Base-by-base conservation (phyloP, 2,888 invertebrate species). In the Drosophila paranaensis region DNA sequence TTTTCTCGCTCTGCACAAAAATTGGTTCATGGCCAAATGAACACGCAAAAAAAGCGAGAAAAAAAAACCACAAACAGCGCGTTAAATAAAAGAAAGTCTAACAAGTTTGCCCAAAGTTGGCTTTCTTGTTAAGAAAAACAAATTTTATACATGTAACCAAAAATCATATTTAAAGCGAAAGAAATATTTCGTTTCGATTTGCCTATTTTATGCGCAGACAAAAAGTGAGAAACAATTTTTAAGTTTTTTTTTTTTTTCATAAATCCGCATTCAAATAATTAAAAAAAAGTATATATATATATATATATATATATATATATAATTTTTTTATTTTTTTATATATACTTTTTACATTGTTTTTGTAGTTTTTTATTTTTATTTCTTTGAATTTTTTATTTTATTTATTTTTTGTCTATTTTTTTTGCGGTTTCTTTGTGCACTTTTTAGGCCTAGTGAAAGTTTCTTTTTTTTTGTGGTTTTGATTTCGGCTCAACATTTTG, bases 11-110 rank as follows among this genome's bases (percentile, higher is more conserved):
- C 27, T 35, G 78, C 53, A 35, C 45, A 30, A 43, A 63, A 78
- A 79, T 77, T 77, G 60, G 75, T 77, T 77, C 77, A 77, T 75
- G 77, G 77, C 50, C 77, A 77, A 71, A 51, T 60, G 70, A 71
- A 40, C 20, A 35, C 10, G 43, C 66, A 62, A 27, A 51, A 53
- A 6, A 51, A 20, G n/a, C 20, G 0, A 16, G 2, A 10, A 48
- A 11, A 46, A n/a, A 55, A 33, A 30, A 16, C 42, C 13, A 33
- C 46, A 58, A 11, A 8, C 27, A 6, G 63, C 67, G 62, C 64
- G 64, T 64, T 48, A 30, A 69, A 50, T 60, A 74, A 79, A 86
- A 81, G 81, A 81, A 86, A 81, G 86, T 81, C 74, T 67, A 69
- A 64, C 69, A 56, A 43, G 68, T 37, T 71, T 27, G 45, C 33